phyloP scores from a whole-genome alignment of 1,140 invertebrate species.

The Akabosia matsudoensis region DNA sequence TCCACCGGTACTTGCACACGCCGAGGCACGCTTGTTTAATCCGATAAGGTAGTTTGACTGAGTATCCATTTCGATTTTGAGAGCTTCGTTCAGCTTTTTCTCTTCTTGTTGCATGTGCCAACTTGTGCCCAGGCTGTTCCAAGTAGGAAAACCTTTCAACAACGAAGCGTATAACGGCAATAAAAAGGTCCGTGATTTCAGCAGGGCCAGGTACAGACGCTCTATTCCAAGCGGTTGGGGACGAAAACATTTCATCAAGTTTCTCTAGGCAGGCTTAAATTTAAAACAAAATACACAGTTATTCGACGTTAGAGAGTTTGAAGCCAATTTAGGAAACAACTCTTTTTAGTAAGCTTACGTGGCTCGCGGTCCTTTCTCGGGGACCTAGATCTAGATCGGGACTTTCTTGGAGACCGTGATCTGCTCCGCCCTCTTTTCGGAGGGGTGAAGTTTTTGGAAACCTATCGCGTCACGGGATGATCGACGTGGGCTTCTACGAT shows the following conservation, averaged over 20 bases:
- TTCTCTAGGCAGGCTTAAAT: conserved; percentile 39
- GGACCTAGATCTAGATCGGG: conserved; percentile 16
- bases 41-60: conserved; percentile 11
- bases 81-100: conserved; percentile 2
- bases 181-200: conserved; percentile 45
- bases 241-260: conserved; percentile 43
- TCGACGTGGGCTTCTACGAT: background rate
- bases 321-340: no score
- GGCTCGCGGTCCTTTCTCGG: conserved; percentile 14
- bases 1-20: background rate
- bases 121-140: conserved; percentile 35
- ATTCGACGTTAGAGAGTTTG: no score
- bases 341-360: no score
- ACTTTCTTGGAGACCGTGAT: conserved; percentile 29
- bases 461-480: conserved; percentile 17
- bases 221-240: conserved; percentile 44
- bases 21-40: background rate
- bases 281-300: no score
- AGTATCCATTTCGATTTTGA: background rate
- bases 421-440: background rate
- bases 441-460: conserved; percentile 24
- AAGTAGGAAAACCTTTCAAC: conserved; percentile 43
- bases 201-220: conserved; percentile 39
- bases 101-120: conserved; percentile 24
- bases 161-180: conserved; percentile 38